Percentiles rank a stretch among this genome's conserved stretches.
These are phyloP conservation scores for Stichodactyla mertensii DNA, from an alignment of 64 coral and sea anemone species.

Conservation along the genomic window DNA sequence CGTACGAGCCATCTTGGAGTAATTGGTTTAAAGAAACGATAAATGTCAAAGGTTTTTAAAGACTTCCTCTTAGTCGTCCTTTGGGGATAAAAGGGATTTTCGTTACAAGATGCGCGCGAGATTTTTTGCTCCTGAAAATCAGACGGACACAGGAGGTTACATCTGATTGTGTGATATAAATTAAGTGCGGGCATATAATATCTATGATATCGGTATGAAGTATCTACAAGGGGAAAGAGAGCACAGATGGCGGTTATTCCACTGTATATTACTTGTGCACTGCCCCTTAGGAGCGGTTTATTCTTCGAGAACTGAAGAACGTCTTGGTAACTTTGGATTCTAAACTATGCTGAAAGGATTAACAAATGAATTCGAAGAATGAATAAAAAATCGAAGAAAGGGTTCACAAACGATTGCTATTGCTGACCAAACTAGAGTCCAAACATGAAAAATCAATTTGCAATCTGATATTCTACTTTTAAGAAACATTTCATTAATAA, in stretches of 20 bases:
- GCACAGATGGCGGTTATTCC: not conserved
- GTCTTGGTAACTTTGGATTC: not conserved
- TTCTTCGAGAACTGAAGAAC: not conserved
- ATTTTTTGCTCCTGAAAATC: not conserved
- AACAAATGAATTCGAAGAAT: conserved; percentile 1
- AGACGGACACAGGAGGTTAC: not conserved
- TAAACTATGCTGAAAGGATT: not conserved
- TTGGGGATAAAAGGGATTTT: not conserved
- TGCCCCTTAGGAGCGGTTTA: not conserved
- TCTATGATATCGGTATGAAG: not conserved
- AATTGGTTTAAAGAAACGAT: not conserved
- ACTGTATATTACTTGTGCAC: not conserved
- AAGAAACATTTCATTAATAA: too few species aligned
- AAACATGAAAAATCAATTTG: not conserved
- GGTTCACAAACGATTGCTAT: not conserved
- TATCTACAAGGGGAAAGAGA: not conserved
- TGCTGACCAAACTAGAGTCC: not conserved
- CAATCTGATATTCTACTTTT: not conserved
- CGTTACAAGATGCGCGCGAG: not conserved
- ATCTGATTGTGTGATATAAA: not conserved
- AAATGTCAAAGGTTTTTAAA: not conserved
- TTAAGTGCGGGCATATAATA: not conserved
- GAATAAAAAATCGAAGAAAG: not conserved
- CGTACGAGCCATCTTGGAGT: not conserved
- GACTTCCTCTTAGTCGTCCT: not conserved